Conservation (phyloP, 2,888 invertebrate species). For the Drosophila mettleri region DNA sequence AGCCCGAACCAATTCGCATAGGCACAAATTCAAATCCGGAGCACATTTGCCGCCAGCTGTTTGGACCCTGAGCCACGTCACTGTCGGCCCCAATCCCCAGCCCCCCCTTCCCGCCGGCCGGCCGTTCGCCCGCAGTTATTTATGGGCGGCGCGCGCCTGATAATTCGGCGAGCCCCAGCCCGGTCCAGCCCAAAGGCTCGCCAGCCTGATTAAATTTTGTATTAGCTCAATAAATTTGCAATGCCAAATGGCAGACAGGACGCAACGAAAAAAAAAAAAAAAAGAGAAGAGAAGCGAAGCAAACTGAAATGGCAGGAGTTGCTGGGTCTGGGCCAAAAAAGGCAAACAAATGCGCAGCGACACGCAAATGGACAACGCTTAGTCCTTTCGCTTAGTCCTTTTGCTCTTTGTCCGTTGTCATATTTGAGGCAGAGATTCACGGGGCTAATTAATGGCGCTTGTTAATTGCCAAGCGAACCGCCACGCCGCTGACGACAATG, state of each 20-base stretch:
- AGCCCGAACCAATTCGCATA: not conserved
- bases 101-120: not conserved
- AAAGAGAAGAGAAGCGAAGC: not conserved
- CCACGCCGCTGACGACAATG: slow-evolving; percentile 25
- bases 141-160: slow-evolving; percentile 73
- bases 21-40: slow-evolving; percentile 29
- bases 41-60: slow-evolving; percentile 66
- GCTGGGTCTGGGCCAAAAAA: not conserved
- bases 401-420: slow-evolving; percentile 49
- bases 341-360: slow-evolving; percentile 60
- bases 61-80: slow-evolving; percentile 17
- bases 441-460: slow-evolving; percentile 67
- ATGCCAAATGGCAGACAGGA: slow-evolving; percentile 44
- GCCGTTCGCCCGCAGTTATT: slow-evolving; percentile 53
- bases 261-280: slow-evolving; percentile 14
- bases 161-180: slow-evolving; percentile 53
- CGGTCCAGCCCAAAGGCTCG: slow-evolving; percentile 46
- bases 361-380: slow-evolving; percentile 74
- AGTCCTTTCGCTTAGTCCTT: slow-evolving; percentile 8
- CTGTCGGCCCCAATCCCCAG: slow-evolving; percentile 15
- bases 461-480: slow-evolving; percentile 58
- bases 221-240: slow-evolving; percentile 78
- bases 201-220: slow-evolving; percentile 77
- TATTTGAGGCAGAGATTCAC: slow-evolving; percentile 61
- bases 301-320: no score